phyloP scores from a whole-genome alignment of 2,113 vertebrate genomes.

The Halichoerus grypus region DNA sequence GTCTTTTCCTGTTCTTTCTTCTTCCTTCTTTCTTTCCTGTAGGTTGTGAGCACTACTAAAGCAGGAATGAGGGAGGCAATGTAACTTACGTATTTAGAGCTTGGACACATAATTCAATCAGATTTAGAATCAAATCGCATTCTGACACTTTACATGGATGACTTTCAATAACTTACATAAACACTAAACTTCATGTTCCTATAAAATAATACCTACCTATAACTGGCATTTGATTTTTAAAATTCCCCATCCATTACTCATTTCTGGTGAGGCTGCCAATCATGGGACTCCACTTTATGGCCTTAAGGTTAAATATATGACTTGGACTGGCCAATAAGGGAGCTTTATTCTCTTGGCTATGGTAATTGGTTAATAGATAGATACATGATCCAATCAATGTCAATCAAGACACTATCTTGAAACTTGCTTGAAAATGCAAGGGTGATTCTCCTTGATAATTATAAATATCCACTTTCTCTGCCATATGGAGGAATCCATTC shows the following conservation, averaged over 20 bases:
- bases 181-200: not conserved
- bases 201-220: not conserved
- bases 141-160: not conserved
- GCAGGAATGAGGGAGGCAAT: not conserved
- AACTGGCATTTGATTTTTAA: not conserved
- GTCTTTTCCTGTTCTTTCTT: not conserved
- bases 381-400: not conserved
- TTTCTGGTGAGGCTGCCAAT: not conserved
- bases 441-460: not conserved
- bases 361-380: not conserved
- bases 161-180: not conserved
- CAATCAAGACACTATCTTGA: not conserved
- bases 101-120: not conserved
- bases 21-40: not conserved
- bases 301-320: not conserved
- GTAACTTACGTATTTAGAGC: not conserved
- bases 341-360: not conserved
- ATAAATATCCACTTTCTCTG: not conserved
- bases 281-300: not conserved
- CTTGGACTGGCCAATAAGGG: not conserved
- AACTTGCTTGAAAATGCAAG: not conserved
- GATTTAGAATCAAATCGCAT: not conserved
- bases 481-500: not conserved
- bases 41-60: not conserved
- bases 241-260: not conserved